Evolutionary conservation across 1,140 invertebrate species (phyloP).

Genomic region (Drosophila sproati): DNA sequence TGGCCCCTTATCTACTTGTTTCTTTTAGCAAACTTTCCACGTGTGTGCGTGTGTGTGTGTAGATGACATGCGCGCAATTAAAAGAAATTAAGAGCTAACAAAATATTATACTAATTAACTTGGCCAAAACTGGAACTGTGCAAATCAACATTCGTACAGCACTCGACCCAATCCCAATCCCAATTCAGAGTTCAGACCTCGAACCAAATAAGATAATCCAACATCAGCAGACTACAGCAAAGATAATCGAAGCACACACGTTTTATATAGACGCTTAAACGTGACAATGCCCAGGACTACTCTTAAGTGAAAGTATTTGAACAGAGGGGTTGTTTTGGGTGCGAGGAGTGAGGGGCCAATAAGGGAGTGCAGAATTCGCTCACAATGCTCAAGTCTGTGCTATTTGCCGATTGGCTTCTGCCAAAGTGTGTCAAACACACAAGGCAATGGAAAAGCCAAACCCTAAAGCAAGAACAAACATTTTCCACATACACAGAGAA

Average conservation of each 20-base stretch:
- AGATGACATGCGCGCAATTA: conserved; percentile 44
- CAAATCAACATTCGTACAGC: conserved; percentile 38
- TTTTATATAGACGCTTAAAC: conserved; percentile 30
- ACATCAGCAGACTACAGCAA: conserved; percentile 15
- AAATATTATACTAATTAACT: conserved; percentile 63
- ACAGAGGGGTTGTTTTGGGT: background rate
- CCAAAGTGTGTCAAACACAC: conserved; percentile 57
- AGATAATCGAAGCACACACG: conserved; percentile 28
- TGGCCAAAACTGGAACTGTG: conserved; percentile 23
- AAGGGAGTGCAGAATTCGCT: conserved; percentile 18
- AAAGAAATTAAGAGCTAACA: conserved; percentile 40
- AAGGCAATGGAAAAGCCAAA: conserved; percentile 33
- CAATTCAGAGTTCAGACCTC: conserved; percentile 29
- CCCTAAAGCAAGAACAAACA: conserved; percentile 17
- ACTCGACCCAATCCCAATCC: conserved; percentile 61
- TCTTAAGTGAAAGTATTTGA: background rate
- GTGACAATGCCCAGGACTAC: conserved; percentile 30
- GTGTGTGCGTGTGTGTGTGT: conserved; percentile 5
- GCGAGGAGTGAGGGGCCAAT: background rate
- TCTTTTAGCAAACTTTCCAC: conserved; percentile 17
- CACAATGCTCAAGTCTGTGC: conserved; percentile 26
- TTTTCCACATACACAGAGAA: background rate
- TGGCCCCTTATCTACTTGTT: conserved; percentile 8
- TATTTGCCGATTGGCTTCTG: conserved; percentile 42
- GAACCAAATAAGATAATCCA: conserved; percentile 44